Conservation (phyloP, 2,888 invertebrate genomes). For the Crocallis elinguaria region DNA sequence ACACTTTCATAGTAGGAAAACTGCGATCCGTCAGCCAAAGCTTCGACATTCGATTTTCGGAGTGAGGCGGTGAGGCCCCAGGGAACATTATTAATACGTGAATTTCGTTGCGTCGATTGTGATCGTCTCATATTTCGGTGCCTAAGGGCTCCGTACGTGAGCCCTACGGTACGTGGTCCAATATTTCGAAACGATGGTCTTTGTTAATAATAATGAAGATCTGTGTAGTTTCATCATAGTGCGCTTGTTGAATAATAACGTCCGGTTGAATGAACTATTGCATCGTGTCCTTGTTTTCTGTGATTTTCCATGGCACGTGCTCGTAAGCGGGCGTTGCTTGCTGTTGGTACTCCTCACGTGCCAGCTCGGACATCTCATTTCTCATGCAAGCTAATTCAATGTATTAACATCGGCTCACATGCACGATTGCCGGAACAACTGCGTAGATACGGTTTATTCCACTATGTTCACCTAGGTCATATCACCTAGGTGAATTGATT, state of each 20-base stretch:
- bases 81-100: constrained; percentile 22
- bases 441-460: constrained; percentile 59
- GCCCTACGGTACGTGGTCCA: constrained; percentile 65
- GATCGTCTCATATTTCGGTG: constrained; percentile 52
- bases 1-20: too few relatives aligned
- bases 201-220: constrained; percentile 81
- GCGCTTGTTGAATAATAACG: constrained; percentile 82
- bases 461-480: constrained; percentile 32
- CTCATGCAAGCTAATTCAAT: constrained; percentile 60
- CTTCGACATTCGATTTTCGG: too few relatives aligned
- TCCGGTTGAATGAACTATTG: constrained; percentile 84
- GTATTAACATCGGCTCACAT: constrained; percentile 56
- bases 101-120: constrained; percentile 26
- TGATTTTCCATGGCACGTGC: constrained; percentile 82
- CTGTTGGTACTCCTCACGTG: constrained; percentile 50
- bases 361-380: constrained; percentile 55
- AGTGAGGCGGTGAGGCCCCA: too few relatives aligned
- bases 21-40: too few relatives aligned
- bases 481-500: constrained; percentile 21
- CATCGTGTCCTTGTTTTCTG: constrained; percentile 84
- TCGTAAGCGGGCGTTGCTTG: constrained; percentile 43
- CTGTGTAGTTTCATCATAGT: constrained; percentile 79
- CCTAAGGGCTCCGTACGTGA: constrained; percentile 54
- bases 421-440: constrained; percentile 50
- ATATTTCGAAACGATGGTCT: constrained; percentile 75